Conservation (phyloP, 1,140 invertebrate species). For the Microvelia longipes region DNA sequence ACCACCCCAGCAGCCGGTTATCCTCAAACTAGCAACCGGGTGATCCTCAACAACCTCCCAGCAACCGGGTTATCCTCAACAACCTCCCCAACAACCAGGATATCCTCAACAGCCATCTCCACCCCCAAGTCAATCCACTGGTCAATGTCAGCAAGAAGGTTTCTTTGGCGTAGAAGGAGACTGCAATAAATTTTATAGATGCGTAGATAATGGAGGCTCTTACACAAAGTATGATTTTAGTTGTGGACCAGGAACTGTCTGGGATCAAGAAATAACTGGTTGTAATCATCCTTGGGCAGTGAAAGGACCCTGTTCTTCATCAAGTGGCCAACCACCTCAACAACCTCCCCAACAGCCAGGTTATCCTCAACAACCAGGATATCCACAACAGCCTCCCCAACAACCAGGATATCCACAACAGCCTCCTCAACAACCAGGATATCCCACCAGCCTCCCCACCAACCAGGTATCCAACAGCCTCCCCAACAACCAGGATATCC, state of each 20-base stretch:
- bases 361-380: background rate
- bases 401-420: background rate
- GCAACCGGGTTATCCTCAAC: constrained; percentile 4
- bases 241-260: constrained; percentile 47
- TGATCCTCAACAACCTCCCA: constrained; percentile 9
- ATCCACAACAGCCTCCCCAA: constrained; percentile 4
- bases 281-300: constrained; percentile 35
- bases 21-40: constrained; percentile 6
- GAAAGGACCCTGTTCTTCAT: constrained; percentile 9
- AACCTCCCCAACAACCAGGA: background rate
- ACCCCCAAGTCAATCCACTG: background rate
- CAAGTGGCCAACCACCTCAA: constrained; percentile 25
- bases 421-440: constrained; percentile 10
- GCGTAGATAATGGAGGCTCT: constrained; percentile 41
- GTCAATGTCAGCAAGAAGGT: constrained; percentile 28
- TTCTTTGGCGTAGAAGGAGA: constrained; percentile 41
- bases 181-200: constrained; percentile 51
- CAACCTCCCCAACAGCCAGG: background rate
- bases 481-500: background rate
- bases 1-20: constrained; percentile 10
- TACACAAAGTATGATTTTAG: constrained; percentile 43
- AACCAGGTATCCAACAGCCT: background rate
- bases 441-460: background rate
- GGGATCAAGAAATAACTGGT: constrained; percentile 37
- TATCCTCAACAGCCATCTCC: constrained; percentile 4